phyloP scores from a whole-genome alignment of 2,888 invertebrate genomes.

The Syrista parreyssii region DNA sequence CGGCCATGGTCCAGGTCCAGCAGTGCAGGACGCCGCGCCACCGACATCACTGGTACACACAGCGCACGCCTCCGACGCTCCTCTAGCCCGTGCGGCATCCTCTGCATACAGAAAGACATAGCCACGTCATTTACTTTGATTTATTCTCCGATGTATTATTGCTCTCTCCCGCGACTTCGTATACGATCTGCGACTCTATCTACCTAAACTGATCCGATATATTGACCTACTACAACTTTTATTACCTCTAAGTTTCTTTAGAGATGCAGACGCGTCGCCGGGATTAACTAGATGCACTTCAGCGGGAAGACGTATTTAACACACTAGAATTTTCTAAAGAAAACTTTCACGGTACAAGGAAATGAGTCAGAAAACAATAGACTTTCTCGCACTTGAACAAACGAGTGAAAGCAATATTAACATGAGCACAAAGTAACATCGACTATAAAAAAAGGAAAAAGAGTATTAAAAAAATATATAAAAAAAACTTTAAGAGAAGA shows the following conservation, averaged over 20 bases:
- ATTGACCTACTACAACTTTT: not conserved
- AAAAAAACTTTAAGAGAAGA: not conserved
- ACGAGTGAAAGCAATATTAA: not conserved
- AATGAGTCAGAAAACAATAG: not conserved
- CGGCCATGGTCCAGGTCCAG: constrained; percentile 75
- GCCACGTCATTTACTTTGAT: not conserved
- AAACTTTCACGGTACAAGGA: not conserved
- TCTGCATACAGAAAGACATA: constrained; percentile 39
- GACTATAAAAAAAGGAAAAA: not conserved
- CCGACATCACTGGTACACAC: constrained; percentile 77
- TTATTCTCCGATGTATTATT: not conserved
- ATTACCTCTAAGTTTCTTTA: not conserved
- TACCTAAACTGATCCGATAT: not conserved
- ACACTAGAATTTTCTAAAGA: not conserved
- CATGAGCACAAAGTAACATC: not conserved
- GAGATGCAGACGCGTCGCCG: not conserved
- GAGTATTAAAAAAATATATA: not conserved
- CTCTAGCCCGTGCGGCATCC: constrained; percentile 63
- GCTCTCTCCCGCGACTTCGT: not conserved
- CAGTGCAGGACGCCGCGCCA: constrained; percentile 65
- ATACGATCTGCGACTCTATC: not conserved
- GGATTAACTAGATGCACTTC: not conserved
- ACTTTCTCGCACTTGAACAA: not conserved
- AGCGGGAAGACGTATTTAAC: not conserved
- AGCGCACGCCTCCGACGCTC: constrained; percentile 62